phyloP scores from a whole-genome alignment of 2,113 vertebrate species.

The Microtus oregoni region DNA sequence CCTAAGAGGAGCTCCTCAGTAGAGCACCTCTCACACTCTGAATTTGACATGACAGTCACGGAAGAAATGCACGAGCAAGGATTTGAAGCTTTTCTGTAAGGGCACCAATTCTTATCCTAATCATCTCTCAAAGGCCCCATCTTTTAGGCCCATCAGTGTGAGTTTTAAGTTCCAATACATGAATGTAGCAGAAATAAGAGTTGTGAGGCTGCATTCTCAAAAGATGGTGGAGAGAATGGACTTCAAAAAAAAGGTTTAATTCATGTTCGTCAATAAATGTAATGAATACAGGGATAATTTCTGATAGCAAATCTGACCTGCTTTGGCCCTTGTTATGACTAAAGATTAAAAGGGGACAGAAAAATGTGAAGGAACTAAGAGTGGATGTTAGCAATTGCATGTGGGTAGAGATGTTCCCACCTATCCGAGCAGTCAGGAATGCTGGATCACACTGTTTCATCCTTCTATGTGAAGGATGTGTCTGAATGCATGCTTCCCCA shows the following conservation, averaged over 20 bases:
- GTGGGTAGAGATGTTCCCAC: background rate
- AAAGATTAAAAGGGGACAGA: background rate
- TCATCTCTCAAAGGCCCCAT: fast-evolving
- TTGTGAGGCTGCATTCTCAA: background rate
- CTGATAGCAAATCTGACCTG: background rate
- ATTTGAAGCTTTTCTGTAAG: background rate
- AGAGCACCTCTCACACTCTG: background rate
- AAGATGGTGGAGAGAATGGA: background rate
- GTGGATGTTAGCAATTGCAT: background rate
- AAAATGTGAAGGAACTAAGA: background rate
- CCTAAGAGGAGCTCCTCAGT: background rate
- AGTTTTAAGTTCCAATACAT: background rate
- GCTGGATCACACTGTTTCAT: background rate
- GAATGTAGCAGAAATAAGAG: background rate
- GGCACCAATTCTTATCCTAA: background rate
- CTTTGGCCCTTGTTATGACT: background rate
- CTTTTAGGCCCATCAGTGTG: background rate
- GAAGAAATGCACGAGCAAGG: too few species aligned
- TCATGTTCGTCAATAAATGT: background rate
- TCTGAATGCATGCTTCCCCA: background rate
- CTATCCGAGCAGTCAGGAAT: too few species aligned
- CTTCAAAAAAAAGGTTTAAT: background rate
- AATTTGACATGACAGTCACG: background rate
- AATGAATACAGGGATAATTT: background rate
- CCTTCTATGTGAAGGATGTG: background rate